Conservation (phyloP, 2,888 invertebrate species). For the Ethmia dodecea region DNA sequence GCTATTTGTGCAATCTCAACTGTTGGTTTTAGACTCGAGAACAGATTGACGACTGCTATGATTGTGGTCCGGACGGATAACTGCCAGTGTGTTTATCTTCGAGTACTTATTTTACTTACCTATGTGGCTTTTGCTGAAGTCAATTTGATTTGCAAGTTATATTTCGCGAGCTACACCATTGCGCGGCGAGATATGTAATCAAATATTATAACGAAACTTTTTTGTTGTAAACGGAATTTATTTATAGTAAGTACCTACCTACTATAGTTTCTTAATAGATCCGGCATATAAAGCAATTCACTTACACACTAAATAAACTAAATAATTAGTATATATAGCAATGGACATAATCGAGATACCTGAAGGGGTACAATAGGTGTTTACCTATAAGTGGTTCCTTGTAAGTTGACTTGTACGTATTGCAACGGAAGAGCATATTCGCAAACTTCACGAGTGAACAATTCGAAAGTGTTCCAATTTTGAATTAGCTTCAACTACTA, state of each 20-base stretch:
- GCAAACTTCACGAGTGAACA: slow-evolving; percentile 14
- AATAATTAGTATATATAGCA: no score
- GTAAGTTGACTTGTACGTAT: no score
- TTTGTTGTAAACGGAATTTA: slow-evolving; percentile 39
- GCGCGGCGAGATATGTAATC: no score
- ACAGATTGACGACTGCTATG: slow-evolving; percentile 56
- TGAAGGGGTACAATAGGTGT: no score
- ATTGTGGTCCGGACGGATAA: slow-evolving; percentile 41
- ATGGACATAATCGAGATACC: no score
- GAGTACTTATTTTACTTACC: slow-evolving; percentile 30
- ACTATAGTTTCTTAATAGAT: no score
- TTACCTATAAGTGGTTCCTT: neutral
- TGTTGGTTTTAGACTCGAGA: slow-evolving; percentile 59
- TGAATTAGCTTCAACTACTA: slow-evolving; percentile 30
- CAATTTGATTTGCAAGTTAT: slow-evolving; percentile 50
- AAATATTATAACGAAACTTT: slow-evolving; percentile 45
- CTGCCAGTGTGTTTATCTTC: slow-evolving; percentile 41
- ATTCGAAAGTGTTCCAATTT: slow-evolving; percentile 50
- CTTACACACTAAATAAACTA: no score
- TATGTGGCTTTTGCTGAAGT: slow-evolving; percentile 45
- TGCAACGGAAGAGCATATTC: slow-evolving; percentile 33
- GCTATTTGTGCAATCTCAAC: slow-evolving; percentile 68
- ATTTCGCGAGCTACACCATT: slow-evolving; percentile 41
- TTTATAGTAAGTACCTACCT: slow-evolving; percentile 29
- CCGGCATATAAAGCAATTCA: no score